phyloP scores from a whole-genome alignment of 2,888 invertebrate genomes.

The Rhagonycha lutea region DNA sequence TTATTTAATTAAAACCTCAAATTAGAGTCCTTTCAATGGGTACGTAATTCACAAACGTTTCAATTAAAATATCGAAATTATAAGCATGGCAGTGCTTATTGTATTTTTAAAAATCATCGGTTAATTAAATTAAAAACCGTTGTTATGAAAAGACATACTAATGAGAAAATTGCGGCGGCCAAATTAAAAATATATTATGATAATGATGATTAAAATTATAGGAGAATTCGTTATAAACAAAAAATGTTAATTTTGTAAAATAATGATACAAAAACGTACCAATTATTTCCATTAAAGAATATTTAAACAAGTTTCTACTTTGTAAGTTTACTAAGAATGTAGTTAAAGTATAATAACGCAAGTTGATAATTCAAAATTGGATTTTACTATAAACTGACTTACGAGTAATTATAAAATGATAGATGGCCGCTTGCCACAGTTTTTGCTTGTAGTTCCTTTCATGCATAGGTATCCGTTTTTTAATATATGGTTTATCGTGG shows the following conservation, averaged over 20 bases:
- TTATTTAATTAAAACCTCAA: neutral
- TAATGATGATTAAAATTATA: neutral
- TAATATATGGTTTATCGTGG: constrained; percentile 19
- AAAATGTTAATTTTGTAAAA: neutral
- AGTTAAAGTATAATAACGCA: constrained; percentile 2
- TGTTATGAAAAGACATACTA: neutral
- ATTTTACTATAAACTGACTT: constrained; percentile 21
- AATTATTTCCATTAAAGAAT: neutral
- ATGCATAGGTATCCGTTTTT: constrained; percentile 16
- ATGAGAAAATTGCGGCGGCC: neutral
- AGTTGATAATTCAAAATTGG: constrained; percentile 3
- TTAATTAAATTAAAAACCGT: neutral
- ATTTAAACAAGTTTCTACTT: neutral
- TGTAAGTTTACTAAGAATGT: neutral
- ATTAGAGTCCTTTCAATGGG: neutral
- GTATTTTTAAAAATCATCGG: neutral
- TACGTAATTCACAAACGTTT: neutral
- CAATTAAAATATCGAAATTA: neutral
- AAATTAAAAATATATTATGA: neutral
- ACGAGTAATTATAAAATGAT: constrained; percentile 28
- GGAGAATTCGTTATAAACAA: neutral
- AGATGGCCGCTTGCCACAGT: constrained; percentile 15
- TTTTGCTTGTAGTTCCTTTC: constrained; percentile 10
- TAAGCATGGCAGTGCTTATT: neutral
- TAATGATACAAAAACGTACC: neutral